A percentile compares a stretch with the other conserved stretches of the same genome.
Evolutionary conservation across 1,140 invertebrate genomes (phyloP).

Genomic region (Tenebrio molitor): DNA sequence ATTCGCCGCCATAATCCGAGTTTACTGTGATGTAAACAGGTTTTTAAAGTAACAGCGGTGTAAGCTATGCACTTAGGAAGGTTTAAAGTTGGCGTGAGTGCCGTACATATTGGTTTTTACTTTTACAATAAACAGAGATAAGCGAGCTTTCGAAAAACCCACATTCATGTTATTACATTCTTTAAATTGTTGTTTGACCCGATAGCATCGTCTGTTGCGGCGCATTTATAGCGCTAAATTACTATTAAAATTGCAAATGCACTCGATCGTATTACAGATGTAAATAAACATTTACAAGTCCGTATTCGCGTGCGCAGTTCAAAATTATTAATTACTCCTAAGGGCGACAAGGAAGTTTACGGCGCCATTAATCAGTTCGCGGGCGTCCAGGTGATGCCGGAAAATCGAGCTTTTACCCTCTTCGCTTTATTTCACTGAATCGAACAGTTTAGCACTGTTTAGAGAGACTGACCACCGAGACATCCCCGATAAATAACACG

Average conservation of each 20-base stretch:
- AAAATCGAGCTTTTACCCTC: background rate
- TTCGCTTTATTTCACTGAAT: background rate
- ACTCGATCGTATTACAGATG: slow-evolving; percentile 1
- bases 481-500: too few species aligned
- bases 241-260: slow-evolving; percentile 29
- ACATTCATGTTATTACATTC: slow-evolving; percentile 46
- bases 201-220: slow-evolving; percentile 45
- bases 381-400: background rate
- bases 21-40: slow-evolving; percentile 44
- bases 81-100: slow-evolving; percentile 46
- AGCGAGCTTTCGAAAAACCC: slow-evolving; percentile 41
- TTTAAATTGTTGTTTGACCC: slow-evolving; percentile 39
- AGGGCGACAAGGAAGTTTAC: slow-evolving; percentile 19
- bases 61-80: slow-evolving; percentile 45
- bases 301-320: slow-evolving; percentile 11
- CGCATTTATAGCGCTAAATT: slow-evolving; percentile 16
- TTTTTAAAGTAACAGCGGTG: slow-evolving; percentile 44
- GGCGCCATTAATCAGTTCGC: slow-evolving; percentile 11
- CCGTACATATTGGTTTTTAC: slow-evolving; percentile 47
- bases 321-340: slow-evolving; percentile 6
- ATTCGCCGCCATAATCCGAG: slow-evolving; percentile 31
- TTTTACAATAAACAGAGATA: slow-evolving; percentile 40
- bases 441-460: background rate
- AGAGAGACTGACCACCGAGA: background rate
- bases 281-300: slow-evolving; percentile 35